A percentile compares a stretch with the other conserved stretches of the same genome.
Evolutionary conservation across 2,113 vertebrate genomes (phyloP).

Genomic region (Equus przewalskii): DNA sequence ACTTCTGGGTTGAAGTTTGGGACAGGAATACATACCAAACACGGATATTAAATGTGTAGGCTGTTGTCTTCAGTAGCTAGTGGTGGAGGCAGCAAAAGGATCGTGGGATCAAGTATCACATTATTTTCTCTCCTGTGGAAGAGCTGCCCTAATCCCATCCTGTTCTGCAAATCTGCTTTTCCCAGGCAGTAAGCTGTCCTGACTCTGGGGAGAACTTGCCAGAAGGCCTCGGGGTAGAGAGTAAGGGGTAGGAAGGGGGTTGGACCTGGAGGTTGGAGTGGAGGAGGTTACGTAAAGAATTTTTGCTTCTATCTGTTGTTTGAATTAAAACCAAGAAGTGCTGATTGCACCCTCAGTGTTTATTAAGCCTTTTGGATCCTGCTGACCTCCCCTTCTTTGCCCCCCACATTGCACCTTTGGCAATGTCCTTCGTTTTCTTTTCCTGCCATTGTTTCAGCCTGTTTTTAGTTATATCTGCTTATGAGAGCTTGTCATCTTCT

Average conservation of each 20-base stretch:
- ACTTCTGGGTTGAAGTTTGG: neutral
- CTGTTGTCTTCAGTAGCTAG: slow-evolving; percentile 8
- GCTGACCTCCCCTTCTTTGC: neutral
- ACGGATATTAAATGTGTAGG: neutral
- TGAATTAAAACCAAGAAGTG: neutral
- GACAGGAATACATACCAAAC: neutral
- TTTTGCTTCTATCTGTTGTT: slow-evolving; percentile 12
- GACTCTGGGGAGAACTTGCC: slow-evolving; percentile 20
- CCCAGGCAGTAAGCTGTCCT: neutral
- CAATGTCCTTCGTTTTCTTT: neutral
- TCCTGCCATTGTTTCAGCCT: neutral
- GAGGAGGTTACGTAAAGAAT: neutral
- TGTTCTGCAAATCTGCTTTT: slow-evolving; percentile 45
- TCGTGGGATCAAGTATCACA: slow-evolving; percentile 10
- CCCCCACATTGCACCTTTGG: neutral
- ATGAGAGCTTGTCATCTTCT: neutral
- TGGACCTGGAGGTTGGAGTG: neutral
- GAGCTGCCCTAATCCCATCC: slow-evolving; percentile 18
- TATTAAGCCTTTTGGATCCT: neutral
- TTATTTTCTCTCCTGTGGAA: slow-evolving; percentile 7
- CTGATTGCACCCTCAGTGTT: neutral
- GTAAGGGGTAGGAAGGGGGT: neutral
- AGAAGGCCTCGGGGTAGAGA: neutral
- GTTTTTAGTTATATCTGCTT: neutral
- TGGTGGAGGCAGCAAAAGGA: neutral